phyloP scores from a whole-genome alignment of 2,113 vertebrate genomes.

The Brienomyrus brachyistius region DNA sequence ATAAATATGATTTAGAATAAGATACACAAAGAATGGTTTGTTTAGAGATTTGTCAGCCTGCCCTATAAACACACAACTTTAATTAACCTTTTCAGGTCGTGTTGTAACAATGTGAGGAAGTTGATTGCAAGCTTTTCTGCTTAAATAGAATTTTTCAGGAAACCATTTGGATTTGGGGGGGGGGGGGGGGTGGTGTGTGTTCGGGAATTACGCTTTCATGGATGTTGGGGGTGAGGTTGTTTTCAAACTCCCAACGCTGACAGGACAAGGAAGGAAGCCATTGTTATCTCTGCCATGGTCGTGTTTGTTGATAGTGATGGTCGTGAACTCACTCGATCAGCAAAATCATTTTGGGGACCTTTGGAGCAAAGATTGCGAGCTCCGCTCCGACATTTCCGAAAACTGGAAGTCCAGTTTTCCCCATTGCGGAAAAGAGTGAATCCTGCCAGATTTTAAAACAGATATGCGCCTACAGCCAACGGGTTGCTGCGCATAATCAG shows the following conservation, averaged over 20 bases:
- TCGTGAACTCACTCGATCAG: not conserved
- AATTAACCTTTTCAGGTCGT: conserved; percentile 34
- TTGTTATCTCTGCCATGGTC: conserved; percentile 40
- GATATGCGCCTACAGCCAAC: not conserved
- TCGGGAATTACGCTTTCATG: not conserved
- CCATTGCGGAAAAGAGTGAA: not conserved
- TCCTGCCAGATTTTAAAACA: not conserved
- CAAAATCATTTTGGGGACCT: not conserved
- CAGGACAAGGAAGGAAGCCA: conserved; percentile 52
- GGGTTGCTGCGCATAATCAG: not conserved
- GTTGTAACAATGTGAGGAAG: conserved; percentile 55
- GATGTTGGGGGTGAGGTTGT: conserved; percentile 28
- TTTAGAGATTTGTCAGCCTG: not conserved
- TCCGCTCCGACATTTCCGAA: not conserved
- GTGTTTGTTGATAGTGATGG: not conserved
- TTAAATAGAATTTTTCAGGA: conserved; percentile 48
- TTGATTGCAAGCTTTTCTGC: conserved; percentile 26
- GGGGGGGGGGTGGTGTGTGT: conserved; percentile 10
- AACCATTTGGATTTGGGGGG: conserved; percentile 14
- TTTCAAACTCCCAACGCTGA: conserved; percentile 41
- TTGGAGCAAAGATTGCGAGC: not conserved
- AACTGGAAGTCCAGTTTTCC: not conserved
- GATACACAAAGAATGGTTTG: not conserved
- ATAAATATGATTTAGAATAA: not conserved
- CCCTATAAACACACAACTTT: conserved; percentile 31